These are phyloP conservation scores for Baronia brevicornis DNA, from an alignment of 2,888 invertebrate genomes.

Conservation along the genomic window DNA sequence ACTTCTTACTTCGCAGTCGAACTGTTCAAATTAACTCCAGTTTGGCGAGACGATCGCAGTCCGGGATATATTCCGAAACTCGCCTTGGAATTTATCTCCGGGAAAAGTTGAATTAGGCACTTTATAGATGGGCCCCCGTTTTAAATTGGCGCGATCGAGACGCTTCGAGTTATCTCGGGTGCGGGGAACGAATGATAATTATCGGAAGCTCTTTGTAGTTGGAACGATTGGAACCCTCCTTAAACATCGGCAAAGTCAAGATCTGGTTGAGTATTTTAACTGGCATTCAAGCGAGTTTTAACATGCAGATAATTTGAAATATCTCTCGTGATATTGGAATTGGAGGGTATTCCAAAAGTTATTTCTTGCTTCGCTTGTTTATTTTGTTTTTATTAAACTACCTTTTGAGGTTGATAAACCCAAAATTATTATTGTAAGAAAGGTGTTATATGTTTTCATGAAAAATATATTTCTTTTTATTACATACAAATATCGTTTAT, in stretches of 20 bases:
- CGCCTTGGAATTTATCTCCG: conserved; percentile 30
- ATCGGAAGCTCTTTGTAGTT: conserved; percentile 14
- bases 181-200: conserved; percentile 13
- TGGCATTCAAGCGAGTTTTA: conserved; percentile 2
- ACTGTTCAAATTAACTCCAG: conserved; percentile 28
- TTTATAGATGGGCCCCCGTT: conserved; percentile 18
- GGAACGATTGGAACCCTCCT: conserved; percentile 2
- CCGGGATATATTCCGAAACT: conserved; percentile 29
- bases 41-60: conserved; percentile 24
- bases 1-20: conserved; percentile 22
- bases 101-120: conserved; percentile 32
- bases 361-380: no score
- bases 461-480: no score
- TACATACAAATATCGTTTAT: no score
- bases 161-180: conserved; percentile 12
- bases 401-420: no score
- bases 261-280: conserved; percentile 2
- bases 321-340: no score
- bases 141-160: conserved; percentile 14
- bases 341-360: no score
- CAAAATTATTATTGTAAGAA: no score
- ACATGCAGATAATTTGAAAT: no score
- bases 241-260: conserved; percentile 1
- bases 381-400: no score
- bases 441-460: no score